Base-by-base conservation (phyloP, 2,888 invertebrate genomes). In the Agriopis marginaria region DNA sequence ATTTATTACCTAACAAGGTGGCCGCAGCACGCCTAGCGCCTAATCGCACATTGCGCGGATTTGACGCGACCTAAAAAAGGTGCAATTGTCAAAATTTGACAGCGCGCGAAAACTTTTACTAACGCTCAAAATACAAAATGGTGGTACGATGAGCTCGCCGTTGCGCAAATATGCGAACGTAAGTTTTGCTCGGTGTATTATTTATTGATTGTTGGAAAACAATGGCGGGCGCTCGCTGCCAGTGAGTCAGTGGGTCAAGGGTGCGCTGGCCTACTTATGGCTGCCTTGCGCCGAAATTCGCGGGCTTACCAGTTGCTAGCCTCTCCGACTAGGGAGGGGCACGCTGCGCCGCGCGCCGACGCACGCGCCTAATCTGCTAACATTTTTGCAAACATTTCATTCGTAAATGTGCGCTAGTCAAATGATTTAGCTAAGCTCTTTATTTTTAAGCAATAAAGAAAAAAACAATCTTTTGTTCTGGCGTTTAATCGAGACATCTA, bases 131-230 rank as follows among this genome's bases (percentile, higher is more conserved):
- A 84, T 82, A 82, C 74, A 79, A 79, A 75, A 84, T 82, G 85
- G 79, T 79, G 78, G 71, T 71, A 76, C 82, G 91, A 90, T 89
- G 89, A 86, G 86, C 76, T 12, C 79, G 75, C 72, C 78, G 85
- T 92, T 92, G 88, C 90, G 92, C 89, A 92, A 92, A 89, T 82
- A 83, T 85, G 86, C 85, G 81, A 87, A 80, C 83, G 88, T 86
- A 87, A 86, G 89, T 89, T 89, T 89, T 86, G 86, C 87, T 85
- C 86, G 82, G 88, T 88, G 89, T 92, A 92, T 91, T 93, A 92
- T 91, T 92, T 93, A 93, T 93, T 93, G 93, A 93, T 93, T 92
- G 93, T 93, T 92, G 90, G 90, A 92, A 92, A 92, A 93, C 93
- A 93, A 93, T 93, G 91, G 92, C 89, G 88, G 86, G 88, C 88